Base-by-base conservation (phyloP, 2,797 vertebrate genomes). In the Acanthornis magna region DNA sequence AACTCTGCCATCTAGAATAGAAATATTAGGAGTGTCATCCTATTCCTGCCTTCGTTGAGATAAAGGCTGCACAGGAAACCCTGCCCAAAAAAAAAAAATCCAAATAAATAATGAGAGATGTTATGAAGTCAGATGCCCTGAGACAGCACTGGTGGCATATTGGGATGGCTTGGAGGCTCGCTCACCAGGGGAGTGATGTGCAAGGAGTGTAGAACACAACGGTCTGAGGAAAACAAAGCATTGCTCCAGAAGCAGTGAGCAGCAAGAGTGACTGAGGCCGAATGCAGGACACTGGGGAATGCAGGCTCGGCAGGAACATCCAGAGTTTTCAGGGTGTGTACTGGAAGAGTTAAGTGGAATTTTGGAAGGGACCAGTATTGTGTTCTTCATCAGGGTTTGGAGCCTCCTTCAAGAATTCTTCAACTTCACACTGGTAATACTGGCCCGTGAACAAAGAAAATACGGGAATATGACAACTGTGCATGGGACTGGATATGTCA, bases 1-100 rank as follows among this genome's bases (percentile, higher is more conserved):
- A 91, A 75, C 91, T 93, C 47, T 73, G 78, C 94, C 66, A 80
- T 91, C 87, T 95, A 83, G 83, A 97, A 47, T 48, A 68, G 36
- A 63, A 40, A 82, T 12, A 19, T 84, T 51, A 55, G 68, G 58
- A 70, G 73, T 82, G 29, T 71, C 43, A 43, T 32, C 79, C 51
- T 82, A 9, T 87, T 85, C 47, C 57, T 94, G 29, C 75, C 82
- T 94, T 96, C 50, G 82, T 75, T 88, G 94, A 68, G 65, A 80
- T 66, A 54, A 89, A 60, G 1, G 0, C 58, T 74, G 27, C 36
- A 50, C 73, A 47, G 76, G 60, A 61, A 91, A 65, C 42, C 3
- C 50, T 92, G 25, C 22, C 63, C 27, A 42, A 88, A 50, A 51
- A 11, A 11, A 26, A 38, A 30, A 38, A 58, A 62, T 27, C 66